A percentile compares a stretch with the other conserved stretches of the same genome.
phyloP scores from a whole-genome alignment of 2,797 vertebrate genomes.

The Corythornis leucogaster region DNA sequence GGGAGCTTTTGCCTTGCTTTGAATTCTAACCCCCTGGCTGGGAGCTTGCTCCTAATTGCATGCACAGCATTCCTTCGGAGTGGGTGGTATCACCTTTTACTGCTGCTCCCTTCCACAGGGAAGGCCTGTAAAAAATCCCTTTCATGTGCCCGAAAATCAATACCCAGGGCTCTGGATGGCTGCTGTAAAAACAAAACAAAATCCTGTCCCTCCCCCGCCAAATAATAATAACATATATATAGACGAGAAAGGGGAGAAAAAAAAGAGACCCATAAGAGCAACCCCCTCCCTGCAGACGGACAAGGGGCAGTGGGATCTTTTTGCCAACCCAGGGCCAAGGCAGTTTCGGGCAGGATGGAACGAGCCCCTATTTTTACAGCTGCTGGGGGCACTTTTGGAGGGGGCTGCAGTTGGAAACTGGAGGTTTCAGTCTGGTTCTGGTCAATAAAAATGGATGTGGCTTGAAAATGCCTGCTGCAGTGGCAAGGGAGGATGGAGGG shows the following conservation, averaged over 20 bases:
- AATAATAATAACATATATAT: background rate
- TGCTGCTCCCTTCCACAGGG: slow-evolving; percentile 82
- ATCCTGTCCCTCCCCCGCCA: background rate
- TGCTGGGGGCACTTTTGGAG: background rate
- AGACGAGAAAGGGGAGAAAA: background rate
- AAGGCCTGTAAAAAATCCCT: slow-evolving; percentile 79
- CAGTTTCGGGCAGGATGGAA: background rate
- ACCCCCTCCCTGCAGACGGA: background rate
- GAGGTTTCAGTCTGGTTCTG: background rate
- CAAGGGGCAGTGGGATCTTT: background rate
- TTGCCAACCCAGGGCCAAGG: background rate
- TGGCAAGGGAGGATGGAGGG: background rate
- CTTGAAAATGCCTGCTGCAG: background rate
- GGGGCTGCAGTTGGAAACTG: background rate
- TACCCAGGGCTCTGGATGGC: slow-evolving; percentile 72
- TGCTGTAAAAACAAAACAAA: slow-evolving; percentile 72
- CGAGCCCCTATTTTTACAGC: slow-evolving; percentile 40
- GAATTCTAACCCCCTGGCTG: slow-evolving; percentile 76
- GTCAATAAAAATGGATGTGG: slow-evolving; percentile 9
- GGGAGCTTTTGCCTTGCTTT: slow-evolving; percentile 69
- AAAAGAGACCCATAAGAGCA: background rate
- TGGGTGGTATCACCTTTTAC: slow-evolving; percentile 88
- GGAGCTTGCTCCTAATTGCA: slow-evolving; percentile 86
- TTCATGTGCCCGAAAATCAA: slow-evolving; percentile 79
- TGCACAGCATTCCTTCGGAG: slow-evolving; percentile 91